phyloP scores from a whole-genome alignment of 2,113 vertebrate species.

The Rana temporaria region DNA sequence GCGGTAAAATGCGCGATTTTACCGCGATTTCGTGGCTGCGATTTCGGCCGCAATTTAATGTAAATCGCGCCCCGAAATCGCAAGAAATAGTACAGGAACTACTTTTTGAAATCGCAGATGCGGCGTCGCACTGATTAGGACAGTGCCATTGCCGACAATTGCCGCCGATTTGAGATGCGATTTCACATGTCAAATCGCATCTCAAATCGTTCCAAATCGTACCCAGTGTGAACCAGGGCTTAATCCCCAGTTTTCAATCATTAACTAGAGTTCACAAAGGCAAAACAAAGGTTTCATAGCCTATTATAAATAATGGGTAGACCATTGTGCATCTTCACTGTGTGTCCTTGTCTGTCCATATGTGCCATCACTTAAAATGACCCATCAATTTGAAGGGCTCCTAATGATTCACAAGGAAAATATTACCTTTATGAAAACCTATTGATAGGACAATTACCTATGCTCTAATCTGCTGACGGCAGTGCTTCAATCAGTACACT shows the following conservation, averaged over 20 bases:
- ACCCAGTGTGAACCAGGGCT: no score
- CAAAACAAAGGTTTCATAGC: background rate
- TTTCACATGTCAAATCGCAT: no score
- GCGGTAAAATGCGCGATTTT: no score
- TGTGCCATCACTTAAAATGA: background rate
- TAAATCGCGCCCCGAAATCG: no score
- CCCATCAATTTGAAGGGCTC: background rate
- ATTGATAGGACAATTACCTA: background rate
- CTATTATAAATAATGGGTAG: background rate
- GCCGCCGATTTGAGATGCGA: no score
- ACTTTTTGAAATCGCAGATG: no score
- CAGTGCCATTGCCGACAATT: no score
- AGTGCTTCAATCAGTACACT: background rate
- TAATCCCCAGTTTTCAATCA: background rate
- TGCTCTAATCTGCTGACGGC: background rate
- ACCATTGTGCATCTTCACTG: background rate
- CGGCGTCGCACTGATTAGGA: no score
- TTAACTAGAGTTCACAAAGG: background rate
- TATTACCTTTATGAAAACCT: background rate
- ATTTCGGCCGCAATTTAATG: no score
- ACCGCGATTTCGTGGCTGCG: no score
- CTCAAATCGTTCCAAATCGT: no score
- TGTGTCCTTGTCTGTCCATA: background rate
- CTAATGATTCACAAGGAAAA: background rate
- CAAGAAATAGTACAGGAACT: no score